These are phyloP conservation scores for Drosophila oshimai DNA, from an alignment of 1,140 invertebrate genomes.

Conservation along the genomic window DNA sequence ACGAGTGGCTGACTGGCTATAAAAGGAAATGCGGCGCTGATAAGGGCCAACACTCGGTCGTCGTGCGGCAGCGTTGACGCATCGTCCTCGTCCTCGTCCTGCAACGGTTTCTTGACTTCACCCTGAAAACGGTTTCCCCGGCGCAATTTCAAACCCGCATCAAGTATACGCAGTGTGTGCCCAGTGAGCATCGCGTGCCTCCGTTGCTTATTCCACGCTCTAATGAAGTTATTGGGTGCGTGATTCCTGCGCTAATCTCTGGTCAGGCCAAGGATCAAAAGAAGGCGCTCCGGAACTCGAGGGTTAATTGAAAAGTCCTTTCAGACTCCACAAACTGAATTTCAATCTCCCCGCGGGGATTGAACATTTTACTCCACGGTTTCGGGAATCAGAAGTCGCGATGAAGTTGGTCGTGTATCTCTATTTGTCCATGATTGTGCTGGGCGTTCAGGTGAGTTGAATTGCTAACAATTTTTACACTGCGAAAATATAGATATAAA, in stretches of 20 bases:
- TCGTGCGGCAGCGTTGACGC: conserved; percentile 73
- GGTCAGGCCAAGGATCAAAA: conserved; percentile 17
- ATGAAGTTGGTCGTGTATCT: conserved; percentile 71
- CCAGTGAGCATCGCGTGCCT: conserved; percentile 13
- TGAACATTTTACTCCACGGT: conserved; percentile 27
- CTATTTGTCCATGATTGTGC: conserved; percentile 72
- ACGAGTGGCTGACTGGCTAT: conserved; percentile 46
- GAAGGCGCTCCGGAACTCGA: conserved; percentile 5
- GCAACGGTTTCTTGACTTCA: conserved; percentile 38
- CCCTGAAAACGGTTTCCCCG: conserved; percentile 44
- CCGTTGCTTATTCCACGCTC: conserved; percentile 37
- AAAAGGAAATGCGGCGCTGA: conserved; percentile 80
- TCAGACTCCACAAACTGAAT: neutral
- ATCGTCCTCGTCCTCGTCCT: conserved; percentile 50
- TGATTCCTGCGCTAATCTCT: conserved; percentile 55
- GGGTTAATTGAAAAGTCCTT: conserved; percentile 54
- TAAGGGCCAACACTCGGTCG: conserved; percentile 79
- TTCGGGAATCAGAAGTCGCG: conserved; percentile 19
- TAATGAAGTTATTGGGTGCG: conserved; percentile 65
- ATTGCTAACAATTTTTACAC: no score
- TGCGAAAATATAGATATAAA: no score
- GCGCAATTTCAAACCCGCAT: conserved; percentile 15
- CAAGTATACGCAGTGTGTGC: conserved; percentile 37
- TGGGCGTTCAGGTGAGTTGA: conserved; percentile 74
- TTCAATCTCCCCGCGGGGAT: conserved; percentile 12